Conservation (phyloP, 2,797 vertebrate species). For the Falco berigora region DNA sequence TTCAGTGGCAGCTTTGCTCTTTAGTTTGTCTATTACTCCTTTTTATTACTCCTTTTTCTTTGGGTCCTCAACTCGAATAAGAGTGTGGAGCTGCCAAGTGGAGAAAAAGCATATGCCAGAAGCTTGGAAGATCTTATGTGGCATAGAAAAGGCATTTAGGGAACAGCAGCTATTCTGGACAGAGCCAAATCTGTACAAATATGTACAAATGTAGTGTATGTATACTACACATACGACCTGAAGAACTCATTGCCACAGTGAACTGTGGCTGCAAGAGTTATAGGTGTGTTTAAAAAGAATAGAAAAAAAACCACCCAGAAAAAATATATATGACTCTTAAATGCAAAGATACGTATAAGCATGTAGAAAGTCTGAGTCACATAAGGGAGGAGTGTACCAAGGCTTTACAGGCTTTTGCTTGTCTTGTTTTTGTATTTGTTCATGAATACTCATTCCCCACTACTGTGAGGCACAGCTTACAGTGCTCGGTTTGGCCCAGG, state of each 20-base stretch:
- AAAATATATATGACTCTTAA: background rate
- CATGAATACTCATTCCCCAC: background rate
- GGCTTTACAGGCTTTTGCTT: background rate
- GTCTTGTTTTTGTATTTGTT: background rate
- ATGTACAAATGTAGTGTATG: no score
- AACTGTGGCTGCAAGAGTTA: background rate
- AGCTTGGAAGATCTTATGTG: background rate
- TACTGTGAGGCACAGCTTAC: fast-evolving
- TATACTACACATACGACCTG: background rate
- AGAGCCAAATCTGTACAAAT: background rate
- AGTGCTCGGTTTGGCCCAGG: background rate
- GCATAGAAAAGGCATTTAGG: background rate
- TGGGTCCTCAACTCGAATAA: background rate
- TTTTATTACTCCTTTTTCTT: background rate
- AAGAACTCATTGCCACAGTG: background rate
- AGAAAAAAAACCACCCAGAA: background rate
- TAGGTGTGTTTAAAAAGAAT: background rate
- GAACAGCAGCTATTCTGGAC: background rate
- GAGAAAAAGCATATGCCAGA: background rate
- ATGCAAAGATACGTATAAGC: background rate
- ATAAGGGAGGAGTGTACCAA: background rate
- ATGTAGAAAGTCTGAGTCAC: background rate
- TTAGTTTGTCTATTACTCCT: background rate
- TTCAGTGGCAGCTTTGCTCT: background rate
- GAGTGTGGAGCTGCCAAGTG: background rate